These are phyloP conservation scores for Cepphus grylle DNA, from an alignment of 2,113 vertebrate genomes.

Conservation along the genomic window DNA sequence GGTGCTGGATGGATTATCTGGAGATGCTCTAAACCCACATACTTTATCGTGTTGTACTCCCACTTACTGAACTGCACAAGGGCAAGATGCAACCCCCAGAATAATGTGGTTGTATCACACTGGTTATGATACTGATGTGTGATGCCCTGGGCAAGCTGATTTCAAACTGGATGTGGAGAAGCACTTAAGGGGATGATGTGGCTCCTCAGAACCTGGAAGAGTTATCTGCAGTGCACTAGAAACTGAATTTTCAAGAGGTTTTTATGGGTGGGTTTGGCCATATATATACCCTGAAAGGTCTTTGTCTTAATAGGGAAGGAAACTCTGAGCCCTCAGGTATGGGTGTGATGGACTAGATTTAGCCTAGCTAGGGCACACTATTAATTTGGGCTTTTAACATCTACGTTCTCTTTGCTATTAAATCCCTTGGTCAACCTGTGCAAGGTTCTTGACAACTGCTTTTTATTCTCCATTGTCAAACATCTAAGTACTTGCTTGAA, in stretches of 20 bases:
- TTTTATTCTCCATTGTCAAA: conserved; percentile 2
- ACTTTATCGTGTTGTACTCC: neutral
- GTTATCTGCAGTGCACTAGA: neutral
- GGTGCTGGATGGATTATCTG: neutral
- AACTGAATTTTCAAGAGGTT: neutral
- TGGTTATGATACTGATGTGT: neutral
- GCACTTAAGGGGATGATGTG: neutral
- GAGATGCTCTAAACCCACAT: neutral
- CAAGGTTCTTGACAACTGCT: neutral
- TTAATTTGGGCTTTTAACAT: neutral
- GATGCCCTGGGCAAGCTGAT: neutral
- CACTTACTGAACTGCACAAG: neutral
- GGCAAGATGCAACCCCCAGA: neutral
- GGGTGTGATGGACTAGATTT: neutral
- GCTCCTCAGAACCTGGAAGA: neutral
- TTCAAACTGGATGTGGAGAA: neutral
- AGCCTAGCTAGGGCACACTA: neutral
- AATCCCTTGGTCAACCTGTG: neutral
- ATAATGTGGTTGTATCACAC: neutral
- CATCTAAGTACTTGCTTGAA: neutral
- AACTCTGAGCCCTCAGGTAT: neutral
- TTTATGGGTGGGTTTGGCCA: neutral
- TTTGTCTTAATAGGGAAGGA: neutral
- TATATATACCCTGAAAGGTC: neutral
- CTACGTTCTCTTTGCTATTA: neutral